Evolutionary conservation across 2,113 vertebrate species (phyloP).

Genomic region (Eptesicus fuscus): DNA sequence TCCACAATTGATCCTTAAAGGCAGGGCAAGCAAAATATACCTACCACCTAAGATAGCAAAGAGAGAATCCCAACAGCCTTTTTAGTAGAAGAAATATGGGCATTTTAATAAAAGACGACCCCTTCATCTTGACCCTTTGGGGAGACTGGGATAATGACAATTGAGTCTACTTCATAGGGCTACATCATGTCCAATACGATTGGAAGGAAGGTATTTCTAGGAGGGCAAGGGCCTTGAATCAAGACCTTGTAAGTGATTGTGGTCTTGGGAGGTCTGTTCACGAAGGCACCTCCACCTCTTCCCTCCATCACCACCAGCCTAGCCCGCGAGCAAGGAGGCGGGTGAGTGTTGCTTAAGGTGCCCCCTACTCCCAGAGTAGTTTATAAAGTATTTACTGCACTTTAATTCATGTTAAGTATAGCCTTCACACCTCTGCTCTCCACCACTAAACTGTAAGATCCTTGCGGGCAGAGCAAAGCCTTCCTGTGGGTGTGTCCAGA

Average conservation of each 20-base stretch:
- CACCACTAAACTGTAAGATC: background rate
- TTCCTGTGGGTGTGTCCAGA: background rate
- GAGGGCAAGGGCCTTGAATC: background rate
- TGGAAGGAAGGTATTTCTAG: background rate
- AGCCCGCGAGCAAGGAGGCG: fast-evolving
- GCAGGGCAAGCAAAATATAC: background rate
- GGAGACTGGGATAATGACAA: background rate
- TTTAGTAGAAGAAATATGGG: background rate
- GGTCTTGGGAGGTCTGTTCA: fast-evolving
- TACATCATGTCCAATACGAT: background rate
- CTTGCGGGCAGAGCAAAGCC: background rate
- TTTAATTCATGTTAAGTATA: fast-evolving
- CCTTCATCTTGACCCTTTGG: background rate
- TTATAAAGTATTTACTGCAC: fast-evolving
- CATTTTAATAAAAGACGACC: background rate
- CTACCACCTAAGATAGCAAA: background rate
- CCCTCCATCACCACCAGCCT: fast-evolving
- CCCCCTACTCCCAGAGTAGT: fast-evolving
- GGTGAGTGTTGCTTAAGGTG: fast-evolving
- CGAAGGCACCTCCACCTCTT: fast-evolving
- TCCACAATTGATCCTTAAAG: background rate
- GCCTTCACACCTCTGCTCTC: background rate
- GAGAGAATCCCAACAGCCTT: background rate
- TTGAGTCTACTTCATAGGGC: background rate
- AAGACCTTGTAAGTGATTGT: background rate